A percentile compares a stretch with the other conserved stretches of the same genome.
These are phyloP conservation scores for Apodemia mormo DNA, from an alignment of 2,888 invertebrate genomes.

Conservation along the genomic window DNA sequence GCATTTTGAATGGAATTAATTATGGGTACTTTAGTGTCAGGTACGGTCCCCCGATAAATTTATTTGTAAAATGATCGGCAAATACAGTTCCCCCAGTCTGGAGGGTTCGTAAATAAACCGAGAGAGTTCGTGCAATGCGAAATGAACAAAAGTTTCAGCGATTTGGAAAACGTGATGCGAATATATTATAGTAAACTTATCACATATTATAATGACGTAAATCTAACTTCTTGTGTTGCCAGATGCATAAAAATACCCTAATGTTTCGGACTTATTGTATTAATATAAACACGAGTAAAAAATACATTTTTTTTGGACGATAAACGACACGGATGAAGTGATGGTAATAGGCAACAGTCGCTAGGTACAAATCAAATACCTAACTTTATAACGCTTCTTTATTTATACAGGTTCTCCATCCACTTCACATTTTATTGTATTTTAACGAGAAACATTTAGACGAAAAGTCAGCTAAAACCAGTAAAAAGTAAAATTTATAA, in stretches of 20 bases:
- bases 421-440: no score
- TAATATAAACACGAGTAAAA: no score
- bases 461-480: no score
- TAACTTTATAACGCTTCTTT: no score
- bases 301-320: no score
- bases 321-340: no score
- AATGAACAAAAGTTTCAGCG: constrained; percentile 46
- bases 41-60: constrained; percentile 47
- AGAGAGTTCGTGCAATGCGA: constrained; percentile 40
- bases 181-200: constrained; percentile 29
- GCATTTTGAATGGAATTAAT: constrained; percentile 40
- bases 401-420: no score
- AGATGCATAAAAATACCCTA: not conserved
- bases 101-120: constrained; percentile 46
- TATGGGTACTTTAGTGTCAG: constrained; percentile 37
- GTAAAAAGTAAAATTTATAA: no score
- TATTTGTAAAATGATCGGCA: constrained; percentile 76
- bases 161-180: constrained; percentile 35
- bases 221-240: not conserved
- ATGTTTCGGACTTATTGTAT: no score
- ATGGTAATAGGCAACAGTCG: no score
- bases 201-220: constrained; percentile 24
- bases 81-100: constrained; percentile 52
- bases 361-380: no score
- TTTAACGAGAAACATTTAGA: no score